These are phyloP conservation scores for Pollimyrus isidori DNA, from an alignment of 2,113 vertebrate species.

Conservation along the genomic window DNA sequence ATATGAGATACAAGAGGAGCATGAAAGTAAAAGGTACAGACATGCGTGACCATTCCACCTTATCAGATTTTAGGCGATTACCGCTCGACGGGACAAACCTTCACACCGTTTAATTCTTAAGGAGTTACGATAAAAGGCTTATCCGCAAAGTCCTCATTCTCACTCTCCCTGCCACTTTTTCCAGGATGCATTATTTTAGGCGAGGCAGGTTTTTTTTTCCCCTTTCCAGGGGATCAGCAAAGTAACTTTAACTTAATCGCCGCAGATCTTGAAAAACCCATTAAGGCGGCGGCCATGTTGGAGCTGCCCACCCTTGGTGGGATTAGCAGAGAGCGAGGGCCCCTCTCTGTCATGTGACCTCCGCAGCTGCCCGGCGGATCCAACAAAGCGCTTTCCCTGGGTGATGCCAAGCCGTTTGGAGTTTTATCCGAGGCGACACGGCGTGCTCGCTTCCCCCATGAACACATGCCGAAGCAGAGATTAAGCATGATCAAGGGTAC, in stretches of 20 bases:
- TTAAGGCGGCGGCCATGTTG: not conserved
- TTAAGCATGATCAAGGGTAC: not conserved
- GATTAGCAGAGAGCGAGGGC: not conserved
- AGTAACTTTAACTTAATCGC: not conserved
- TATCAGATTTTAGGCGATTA: not conserved
- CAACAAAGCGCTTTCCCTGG: not conserved
- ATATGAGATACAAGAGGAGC: not conserved
- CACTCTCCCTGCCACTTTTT: not conserved
- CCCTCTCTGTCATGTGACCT: not conserved
- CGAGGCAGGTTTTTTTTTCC: not conserved
- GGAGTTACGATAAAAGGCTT: constrained; percentile 12
- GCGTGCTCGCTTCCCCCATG: not conserved
- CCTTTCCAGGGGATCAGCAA: not conserved
- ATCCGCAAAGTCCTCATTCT: not conserved
- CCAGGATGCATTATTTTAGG: not conserved
- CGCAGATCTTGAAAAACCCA: constrained; percentile 2
- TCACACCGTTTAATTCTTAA: not conserved
- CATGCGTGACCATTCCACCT: not conserved
- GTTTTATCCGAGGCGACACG: not conserved
- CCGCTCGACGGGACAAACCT: not conserved
- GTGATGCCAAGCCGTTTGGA: not conserved
- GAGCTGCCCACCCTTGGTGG: not conserved
- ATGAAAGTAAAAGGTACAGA: not conserved
- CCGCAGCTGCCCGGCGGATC: not conserved
- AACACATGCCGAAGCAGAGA: not conserved